phyloP scores from a whole-genome alignment of 2,888 invertebrate species.

The Drosophila siamana region DNA sequence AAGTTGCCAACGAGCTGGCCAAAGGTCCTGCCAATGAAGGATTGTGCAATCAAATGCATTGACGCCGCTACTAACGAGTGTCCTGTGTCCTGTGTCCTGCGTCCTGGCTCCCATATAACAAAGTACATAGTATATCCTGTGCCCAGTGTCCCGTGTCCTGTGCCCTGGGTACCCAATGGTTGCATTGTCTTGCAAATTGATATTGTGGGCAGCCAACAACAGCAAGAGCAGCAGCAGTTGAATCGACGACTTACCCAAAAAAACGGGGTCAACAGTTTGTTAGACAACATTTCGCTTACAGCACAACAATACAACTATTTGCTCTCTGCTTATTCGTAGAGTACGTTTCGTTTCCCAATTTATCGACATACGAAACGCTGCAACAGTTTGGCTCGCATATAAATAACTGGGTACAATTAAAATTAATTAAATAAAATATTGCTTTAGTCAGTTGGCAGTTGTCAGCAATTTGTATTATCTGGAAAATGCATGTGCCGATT shows the following conservation, averaged over 20 bases:
- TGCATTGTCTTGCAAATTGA: constrained; percentile 74
- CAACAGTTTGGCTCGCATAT: constrained; percentile 4
- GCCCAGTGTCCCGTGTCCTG: constrained; percentile 2
- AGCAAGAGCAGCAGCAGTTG: neutral
- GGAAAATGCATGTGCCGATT: neutral
- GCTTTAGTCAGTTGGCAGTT: neutral
- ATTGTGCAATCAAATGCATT: constrained; percentile 73
- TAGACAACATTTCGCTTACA: constrained; percentile 50
- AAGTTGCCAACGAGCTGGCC: constrained; percentile 44
- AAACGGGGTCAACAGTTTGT: constrained; percentile 52
- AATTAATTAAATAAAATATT: constrained; percentile 2
- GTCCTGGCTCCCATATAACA: too few species aligned
- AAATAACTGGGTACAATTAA: constrained; percentile 13
- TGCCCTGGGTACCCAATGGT: constrained; percentile 13
- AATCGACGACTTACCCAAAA: constrained; percentile 33
- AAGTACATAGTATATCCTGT: neutral
- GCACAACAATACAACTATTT: constrained; percentile 55
- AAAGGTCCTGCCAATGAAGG: constrained; percentile 57
- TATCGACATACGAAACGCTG: neutral
- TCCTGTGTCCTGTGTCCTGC: constrained; percentile 9
- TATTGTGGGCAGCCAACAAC: constrained; percentile 47
- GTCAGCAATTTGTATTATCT: neutral
- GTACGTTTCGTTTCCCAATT: constrained; percentile 1
- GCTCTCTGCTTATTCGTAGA: neutral
- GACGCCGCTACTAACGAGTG: constrained; percentile 59